Percentiles rank a stretch among this genome's conserved stretches.
Evolutionary conservation across 2,113 vertebrate species (phyloP).

Genomic region (Neolamprologus tretocephalus): DNA sequence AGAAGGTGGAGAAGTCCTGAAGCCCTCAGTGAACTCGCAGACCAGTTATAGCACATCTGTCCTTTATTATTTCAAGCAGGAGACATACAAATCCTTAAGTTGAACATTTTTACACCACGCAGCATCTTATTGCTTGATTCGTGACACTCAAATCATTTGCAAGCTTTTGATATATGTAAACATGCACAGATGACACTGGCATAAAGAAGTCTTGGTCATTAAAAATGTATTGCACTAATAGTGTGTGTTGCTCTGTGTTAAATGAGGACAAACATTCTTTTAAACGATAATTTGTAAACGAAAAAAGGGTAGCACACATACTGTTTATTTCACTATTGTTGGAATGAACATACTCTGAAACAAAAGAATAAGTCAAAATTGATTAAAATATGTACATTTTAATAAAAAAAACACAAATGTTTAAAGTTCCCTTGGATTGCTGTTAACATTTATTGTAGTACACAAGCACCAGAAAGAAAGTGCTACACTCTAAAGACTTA

Average conservation of each 20-base stretch:
- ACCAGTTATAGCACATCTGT: neutral
- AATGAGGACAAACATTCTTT: neutral
- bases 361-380: neutral
- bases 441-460: neutral
- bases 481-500: neutral
- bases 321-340: neutral
- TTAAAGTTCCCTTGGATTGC: neutral
- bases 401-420: neutral
- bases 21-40: neutral
- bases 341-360: neutral
- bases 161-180: constrained; percentile 8
- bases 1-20: constrained; percentile 71
- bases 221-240: constrained; percentile 25
- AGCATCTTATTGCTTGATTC: neutral
- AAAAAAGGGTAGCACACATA: neutral
- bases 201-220: neutral
- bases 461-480: neutral
- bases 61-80: neutral
- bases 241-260: neutral
- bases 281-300: neutral
- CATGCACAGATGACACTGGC: neutral
- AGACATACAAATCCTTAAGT: neutral
- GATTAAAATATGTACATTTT: constrained; percentile 19
- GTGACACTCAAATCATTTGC: neutral
- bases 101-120: neutral